These are phyloP conservation scores for Hystrix brachyura DNA, from an alignment of 2,113 vertebrate genomes.

Conservation along the genomic window DNA sequence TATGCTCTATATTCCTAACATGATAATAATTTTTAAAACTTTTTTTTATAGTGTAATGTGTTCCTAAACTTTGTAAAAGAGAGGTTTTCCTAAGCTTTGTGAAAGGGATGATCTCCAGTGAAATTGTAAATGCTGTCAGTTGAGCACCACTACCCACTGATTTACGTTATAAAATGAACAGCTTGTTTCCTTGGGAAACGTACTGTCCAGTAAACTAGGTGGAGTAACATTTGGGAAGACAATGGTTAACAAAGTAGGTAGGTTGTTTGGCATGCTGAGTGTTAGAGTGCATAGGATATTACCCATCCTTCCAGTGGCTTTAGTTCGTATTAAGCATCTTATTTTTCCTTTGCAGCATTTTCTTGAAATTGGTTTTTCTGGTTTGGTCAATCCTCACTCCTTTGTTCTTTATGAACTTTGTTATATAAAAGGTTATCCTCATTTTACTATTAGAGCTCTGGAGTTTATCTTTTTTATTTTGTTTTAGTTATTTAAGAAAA, in stretches of 20 bases:
- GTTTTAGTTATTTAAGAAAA: conserved; percentile 30
- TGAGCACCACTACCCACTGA: conserved; percentile 9
- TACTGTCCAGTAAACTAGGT: not conserved
- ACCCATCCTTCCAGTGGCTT: not conserved
- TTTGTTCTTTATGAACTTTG: conserved; percentile 46
- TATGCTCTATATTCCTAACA: not conserved
- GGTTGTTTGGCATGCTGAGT: not conserved
- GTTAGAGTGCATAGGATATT: not conserved
- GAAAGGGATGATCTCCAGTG: not conserved
- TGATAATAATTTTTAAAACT: conserved; percentile 23
- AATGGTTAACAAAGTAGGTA: not conserved
- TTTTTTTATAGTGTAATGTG: conserved; percentile 41
- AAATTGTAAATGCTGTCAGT: conserved; percentile 11
- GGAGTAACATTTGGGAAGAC: conserved; percentile 24
- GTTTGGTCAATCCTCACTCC: not conserved
- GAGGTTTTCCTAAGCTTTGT: conserved; percentile 46
- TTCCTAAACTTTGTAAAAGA: conserved; percentile 56
- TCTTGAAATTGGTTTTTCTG: not conserved
- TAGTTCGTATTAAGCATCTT: not conserved
- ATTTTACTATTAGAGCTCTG: not conserved
- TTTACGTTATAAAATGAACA: conserved; percentile 51
- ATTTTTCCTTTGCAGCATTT: conserved; percentile 62
- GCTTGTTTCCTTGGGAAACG: conserved; percentile 54
- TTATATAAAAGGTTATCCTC: not conserved
- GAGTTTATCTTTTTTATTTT: conserved; percentile 55